Evolutionary conservation across 2,113 vertebrate species (phyloP), one percentile per base, ranked within the genome.

Genomic region (Pampusana beccarii): DNA sequence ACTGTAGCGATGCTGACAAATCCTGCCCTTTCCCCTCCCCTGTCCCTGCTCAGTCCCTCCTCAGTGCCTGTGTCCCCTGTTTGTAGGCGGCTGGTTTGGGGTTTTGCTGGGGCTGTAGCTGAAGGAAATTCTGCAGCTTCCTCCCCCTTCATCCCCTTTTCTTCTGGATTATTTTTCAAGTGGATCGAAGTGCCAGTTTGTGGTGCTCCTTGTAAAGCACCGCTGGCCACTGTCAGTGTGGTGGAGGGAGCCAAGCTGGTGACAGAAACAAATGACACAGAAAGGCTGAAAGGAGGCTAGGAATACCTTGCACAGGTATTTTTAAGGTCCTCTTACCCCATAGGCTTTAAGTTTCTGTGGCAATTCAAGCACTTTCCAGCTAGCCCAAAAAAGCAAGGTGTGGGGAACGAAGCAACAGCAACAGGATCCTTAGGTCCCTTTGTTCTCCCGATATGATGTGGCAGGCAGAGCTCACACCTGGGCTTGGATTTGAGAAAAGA

Each of bases 61-160:
- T 9, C 4, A 1, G 0, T 24, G 4, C 54, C 38, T 1, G 0
- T n/a, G 24, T 53, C 13, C 10, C 21, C 36, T 40, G 2, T 24
- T 66, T 28, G 13, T 17, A 15, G 40, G 34, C 7, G 7, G 28
- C 31, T 77, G 62, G 25, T 14, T 75, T 60, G 58, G 80, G 34
- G 57, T 31, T 82, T 80, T 12, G 0, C 26, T 61, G 15, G 15
- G 21, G 58, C 26, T 2, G 8, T 5, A 64, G 36, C 34, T 64
- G 28, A 38, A 44, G 25, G 7, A 53, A 77, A 34, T 29, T 33
- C 23, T 42, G 23, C 33, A 53, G n/a, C 20, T 70, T 78, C 23
- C 13, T 31, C 4, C 15, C 16, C 5, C 36, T 38, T 33, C 29
- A 23, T 33, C 19, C 17, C 11, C 44, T 86, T 44, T 50, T 23